These are phyloP conservation scores for Sebastes ruberrimus DNA, from an alignment of 2,797 vertebrate genomes.

Conservation along the genomic window DNA sequence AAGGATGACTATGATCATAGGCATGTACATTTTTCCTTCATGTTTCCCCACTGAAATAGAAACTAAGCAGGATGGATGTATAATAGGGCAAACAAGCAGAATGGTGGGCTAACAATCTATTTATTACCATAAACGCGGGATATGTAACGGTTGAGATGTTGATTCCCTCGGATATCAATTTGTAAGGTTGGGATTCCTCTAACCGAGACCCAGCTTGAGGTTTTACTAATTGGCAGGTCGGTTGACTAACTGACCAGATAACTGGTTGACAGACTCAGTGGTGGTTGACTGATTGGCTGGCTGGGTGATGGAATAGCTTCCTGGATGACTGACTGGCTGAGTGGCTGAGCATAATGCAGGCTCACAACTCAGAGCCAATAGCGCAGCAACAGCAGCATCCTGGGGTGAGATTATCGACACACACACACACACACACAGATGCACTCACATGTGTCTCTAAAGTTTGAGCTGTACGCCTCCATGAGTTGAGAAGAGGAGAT, in stretches of 20 bases:
- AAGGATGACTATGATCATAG: conserved; percentile 18
- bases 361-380: conserved; percentile 47
- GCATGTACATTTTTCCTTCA: conserved; percentile 29
- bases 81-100: not conserved
- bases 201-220: conserved; percentile 23
- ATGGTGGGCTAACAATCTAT: conserved; percentile 7
- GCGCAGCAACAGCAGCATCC: conserved; percentile 46
- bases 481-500: conserved; percentile 24
- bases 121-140: conserved; percentile 5
- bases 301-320: conserved; percentile 60
- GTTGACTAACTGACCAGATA: conserved; percentile 74
- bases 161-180: not conserved
- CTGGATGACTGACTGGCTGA: conserved; percentile 54
- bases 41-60: not conserved
- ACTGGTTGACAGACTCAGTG: conserved; percentile 70
- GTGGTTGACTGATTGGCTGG: conserved; percentile 56
- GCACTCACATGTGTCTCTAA: conserved; percentile 23
- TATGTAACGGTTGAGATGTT: not conserved
- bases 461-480: conserved; percentile 18
- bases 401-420: conserved; percentile 46
- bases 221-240: conserved; percentile 59
- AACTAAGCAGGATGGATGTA: not conserved
- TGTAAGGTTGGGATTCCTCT: conserved; percentile 13
- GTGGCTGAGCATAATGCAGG: conserved; percentile 41
- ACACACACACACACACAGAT: conserved; percentile 2